phyloP scores from a whole-genome alignment of 2,888 invertebrate genomes.

The Isoperla grammatica region DNA sequence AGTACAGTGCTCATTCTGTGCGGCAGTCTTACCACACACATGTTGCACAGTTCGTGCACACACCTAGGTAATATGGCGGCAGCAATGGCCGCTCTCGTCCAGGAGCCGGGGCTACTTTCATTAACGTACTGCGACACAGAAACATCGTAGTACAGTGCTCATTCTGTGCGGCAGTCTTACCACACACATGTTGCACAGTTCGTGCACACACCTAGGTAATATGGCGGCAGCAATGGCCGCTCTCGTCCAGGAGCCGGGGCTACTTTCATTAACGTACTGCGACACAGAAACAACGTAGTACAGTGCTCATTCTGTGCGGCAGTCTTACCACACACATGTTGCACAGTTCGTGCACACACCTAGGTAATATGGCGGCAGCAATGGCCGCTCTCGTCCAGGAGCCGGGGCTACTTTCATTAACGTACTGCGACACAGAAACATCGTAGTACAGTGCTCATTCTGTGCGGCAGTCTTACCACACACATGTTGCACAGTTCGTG shows the following conservation, averaged over 20 bases:
- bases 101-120: constrained; percentile 47
- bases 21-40: too few species aligned
- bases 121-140: constrained; percentile 45
- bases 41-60: too few species aligned
- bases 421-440: constrained; percentile 42
- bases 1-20: background rate
- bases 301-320: too few species aligned
- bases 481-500: too few species aligned
- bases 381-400: constrained; percentile 64
- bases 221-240: constrained; percentile 61
- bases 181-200: too few species aligned
- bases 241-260: constrained; percentile 55
- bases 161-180: too few species aligned
- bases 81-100: constrained; percentile 64
- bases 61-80: too few species aligned
- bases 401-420: constrained; percentile 44
- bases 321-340: too few species aligned
- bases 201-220: too few species aligned
- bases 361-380: constrained; percentile 57
- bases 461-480: too few species aligned
- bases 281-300: constrained; percentile 20
- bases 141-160: background rate
- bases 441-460: background rate
- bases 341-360: too few species aligned
- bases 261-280: constrained; percentile 48